These are phyloP conservation scores for Tokudaia muenninki DNA, from an alignment of 2,797 vertebrate genomes.

Conservation along the genomic window DNA sequence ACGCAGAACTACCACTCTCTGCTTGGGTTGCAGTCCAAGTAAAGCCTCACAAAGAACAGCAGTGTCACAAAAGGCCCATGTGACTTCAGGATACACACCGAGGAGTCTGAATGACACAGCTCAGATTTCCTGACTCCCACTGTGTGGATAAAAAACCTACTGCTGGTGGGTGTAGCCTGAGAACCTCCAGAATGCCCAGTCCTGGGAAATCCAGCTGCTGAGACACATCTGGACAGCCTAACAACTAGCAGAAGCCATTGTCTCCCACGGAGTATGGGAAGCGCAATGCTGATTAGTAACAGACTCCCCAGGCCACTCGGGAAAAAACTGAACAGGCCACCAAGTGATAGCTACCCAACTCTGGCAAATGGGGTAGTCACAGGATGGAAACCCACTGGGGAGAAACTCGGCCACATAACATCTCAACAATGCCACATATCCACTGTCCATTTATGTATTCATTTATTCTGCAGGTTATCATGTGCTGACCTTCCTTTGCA, in stretches of 20 bases:
- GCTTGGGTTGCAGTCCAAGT: not conserved
- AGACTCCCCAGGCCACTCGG: conserved; percentile 2
- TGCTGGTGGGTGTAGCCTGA: not conserved
- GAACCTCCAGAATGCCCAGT: not conserved
- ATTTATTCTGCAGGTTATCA: not conserved
- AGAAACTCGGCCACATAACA: not conserved
- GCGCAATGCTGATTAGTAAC: not conserved
- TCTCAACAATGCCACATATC: not conserved
- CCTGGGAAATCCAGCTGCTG: conserved; percentile 22
- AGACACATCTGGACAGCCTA: not conserved
- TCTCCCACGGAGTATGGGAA: not conserved
- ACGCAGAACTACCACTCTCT: not conserved
- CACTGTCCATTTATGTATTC: not conserved
- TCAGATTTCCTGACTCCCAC: not conserved
- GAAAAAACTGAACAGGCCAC: not conserved
- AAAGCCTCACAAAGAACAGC: not conserved
- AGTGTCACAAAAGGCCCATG: not conserved
- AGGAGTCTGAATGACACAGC: not conserved
- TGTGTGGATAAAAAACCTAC: not conserved
- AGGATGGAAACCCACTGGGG: not conserved
- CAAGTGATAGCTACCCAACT: not conserved
- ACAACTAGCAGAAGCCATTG: not conserved
- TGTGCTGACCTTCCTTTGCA: not conserved
- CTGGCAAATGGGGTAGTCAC: not conserved
- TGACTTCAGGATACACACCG: not conserved